Conservation (phyloP, 2,888 invertebrate species). For the Pinctada fucata region DNA sequence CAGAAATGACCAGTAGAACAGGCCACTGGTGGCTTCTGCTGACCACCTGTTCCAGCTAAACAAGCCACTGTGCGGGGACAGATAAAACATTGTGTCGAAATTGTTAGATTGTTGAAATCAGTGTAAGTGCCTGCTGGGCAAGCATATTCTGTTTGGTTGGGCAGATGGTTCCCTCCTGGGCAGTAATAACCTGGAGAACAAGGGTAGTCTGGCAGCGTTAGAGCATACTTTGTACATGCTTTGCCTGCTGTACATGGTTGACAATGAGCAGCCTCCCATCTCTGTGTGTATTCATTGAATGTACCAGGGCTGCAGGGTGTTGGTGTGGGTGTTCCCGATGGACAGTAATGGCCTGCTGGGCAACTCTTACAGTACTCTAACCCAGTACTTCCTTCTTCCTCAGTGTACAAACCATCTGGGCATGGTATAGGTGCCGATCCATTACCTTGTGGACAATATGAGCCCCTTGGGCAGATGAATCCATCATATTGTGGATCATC, state of each 20-base stretch:
- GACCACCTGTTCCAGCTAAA: slow-evolving; percentile 70
- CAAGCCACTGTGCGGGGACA: slow-evolving; percentile 68
- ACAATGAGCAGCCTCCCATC: slow-evolving; percentile 54
- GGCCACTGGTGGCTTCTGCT: slow-evolving; percentile 69
- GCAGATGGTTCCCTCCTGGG: slow-evolving; percentile 68
- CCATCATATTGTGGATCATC: slow-evolving; percentile 62
- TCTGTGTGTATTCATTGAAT: slow-evolving; percentile 62
- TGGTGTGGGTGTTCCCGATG: slow-evolving; percentile 57
- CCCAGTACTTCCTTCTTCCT: slow-evolving; percentile 65
- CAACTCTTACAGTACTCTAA: slow-evolving; percentile 63
- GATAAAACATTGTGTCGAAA: slow-evolving; percentile 65
- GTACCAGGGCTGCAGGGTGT: slow-evolving; percentile 69
- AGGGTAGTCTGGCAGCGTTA: slow-evolving; percentile 66
- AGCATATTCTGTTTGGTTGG: slow-evolving; percentile 69
- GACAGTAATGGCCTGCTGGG: slow-evolving; percentile 62
- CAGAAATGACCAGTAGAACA: slow-evolving; percentile 73
- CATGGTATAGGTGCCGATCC: slow-evolving; percentile 60
- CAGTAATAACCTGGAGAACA: slow-evolving; percentile 74
- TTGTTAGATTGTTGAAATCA: slow-evolving; percentile 70
- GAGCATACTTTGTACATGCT: slow-evolving; percentile 68
- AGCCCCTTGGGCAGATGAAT: slow-evolving; percentile 71
- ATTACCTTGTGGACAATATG: slow-evolving; percentile 64
- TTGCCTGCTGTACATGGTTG: slow-evolving; percentile 65
- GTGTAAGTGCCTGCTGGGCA: slow-evolving; percentile 73
- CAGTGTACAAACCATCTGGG: slow-evolving; percentile 71